Base-by-base conservation (phyloP, 2,888 invertebrate genomes). In the Agonopterix alstromeriana region DNA sequence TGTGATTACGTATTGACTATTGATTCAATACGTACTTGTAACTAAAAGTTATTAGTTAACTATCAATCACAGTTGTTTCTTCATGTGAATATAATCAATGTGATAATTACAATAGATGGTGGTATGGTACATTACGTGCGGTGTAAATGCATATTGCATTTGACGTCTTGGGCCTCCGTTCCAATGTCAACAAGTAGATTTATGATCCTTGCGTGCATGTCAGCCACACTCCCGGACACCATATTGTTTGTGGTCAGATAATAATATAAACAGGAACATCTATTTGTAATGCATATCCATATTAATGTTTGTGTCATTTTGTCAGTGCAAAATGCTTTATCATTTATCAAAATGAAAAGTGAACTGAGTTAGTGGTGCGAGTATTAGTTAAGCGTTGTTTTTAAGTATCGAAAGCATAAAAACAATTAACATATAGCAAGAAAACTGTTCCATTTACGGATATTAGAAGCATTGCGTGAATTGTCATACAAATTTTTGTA, bases 1-100 rank as follows among this genome's bases (percentile, higher is more conserved):
- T 57, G 57, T 51, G 64, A 62, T 48, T 48, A 45, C 38, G 35
- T 48, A 46, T 48, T 42, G 27, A 48, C 35, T 36, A 42, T 35
- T 17, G 17, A 45, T 40, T 46, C 40, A n/a, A 14, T 45, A 40
- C 36, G 27, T 38, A 35, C 17, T 42, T 44, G 36, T 46, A 45
- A 8, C 46, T 44, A 35, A 36, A 42, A 46, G 11, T 49, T 47
- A 17, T 48, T 46, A 46, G 11, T 43, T 35, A 43, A 42, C 48
- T 41, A 48, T 51, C 35, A 48, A 48, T 51, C 48, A 51, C 35
- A 27, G 8, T 4, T 40, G 3, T 35, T 11, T 35, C 10, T 42
- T 8, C 9, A 42, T 40, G 40, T 5, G 10, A 11, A 36, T 17
- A 11, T 8, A 14, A 42, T 11, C 46, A 12, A 46, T 42, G 35